phyloP scores from a whole-genome alignment of 1,140 invertebrate species.

The Anadara kagoshimensis region DNA sequence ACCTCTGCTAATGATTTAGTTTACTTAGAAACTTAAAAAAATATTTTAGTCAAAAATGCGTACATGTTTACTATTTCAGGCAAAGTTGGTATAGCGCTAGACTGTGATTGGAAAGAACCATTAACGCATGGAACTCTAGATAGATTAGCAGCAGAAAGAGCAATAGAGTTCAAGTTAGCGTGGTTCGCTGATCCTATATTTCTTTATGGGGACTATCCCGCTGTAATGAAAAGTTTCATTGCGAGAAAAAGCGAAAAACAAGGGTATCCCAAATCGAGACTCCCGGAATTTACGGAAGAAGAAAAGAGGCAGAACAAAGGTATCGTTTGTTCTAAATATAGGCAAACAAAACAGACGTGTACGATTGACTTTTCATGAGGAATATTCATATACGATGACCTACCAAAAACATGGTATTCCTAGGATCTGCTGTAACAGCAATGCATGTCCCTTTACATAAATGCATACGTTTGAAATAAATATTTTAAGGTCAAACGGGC shows the following conservation, averaged over 20 bases:
- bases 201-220: constrained; percentile 69
- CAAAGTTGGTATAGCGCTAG: constrained; percentile 42
- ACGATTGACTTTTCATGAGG: no score
- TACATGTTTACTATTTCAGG: constrained; percentile 27
- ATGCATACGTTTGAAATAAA: no score
- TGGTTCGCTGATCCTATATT: constrained; percentile 68
- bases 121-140: constrained; percentile 28
- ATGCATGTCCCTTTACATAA: no score
- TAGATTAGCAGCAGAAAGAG: constrained; percentile 41
- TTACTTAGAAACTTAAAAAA: no score
- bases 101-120: constrained; percentile 45
- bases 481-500: no score
- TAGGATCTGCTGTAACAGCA: no score
- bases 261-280: constrained; percentile 38
- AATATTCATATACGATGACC: no score
- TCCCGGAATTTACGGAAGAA: constrained; percentile 49
- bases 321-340: not conserved
- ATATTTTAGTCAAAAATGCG: not conserved
- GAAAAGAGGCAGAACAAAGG: constrained; percentile 46
- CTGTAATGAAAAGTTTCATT: constrained; percentile 56
- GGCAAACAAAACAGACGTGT: no score
- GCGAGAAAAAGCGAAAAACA: constrained; percentile 42
- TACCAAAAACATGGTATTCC: no score
- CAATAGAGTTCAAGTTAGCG: constrained; percentile 58
- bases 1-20: not conserved